These are phyloP conservation scores for Zeuzera pyrina DNA, from an alignment of 2,888 invertebrate species.

Conservation along the genomic window DNA sequence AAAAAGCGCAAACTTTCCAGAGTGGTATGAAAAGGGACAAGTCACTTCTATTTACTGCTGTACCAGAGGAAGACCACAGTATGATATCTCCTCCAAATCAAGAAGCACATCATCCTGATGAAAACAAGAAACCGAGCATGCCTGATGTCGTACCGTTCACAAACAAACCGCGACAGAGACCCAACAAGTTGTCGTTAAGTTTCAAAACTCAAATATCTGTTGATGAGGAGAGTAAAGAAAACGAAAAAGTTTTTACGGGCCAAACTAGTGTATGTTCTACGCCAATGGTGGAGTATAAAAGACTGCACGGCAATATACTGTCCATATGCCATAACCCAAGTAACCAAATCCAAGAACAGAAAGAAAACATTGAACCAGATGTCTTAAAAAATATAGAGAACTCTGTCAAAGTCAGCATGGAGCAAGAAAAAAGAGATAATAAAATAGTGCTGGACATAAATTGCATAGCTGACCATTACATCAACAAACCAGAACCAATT, in stretches of 20 bases:
- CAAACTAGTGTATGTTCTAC: slow-evolving; percentile 86
- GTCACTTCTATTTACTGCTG: slow-evolving; percentile 86
- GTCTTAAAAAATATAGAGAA: slow-evolving; percentile 53
- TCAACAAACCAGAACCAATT: slow-evolving; percentile 61
- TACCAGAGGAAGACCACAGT: slow-evolving; percentile 82
- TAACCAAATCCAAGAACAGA: slow-evolving; percentile 59
- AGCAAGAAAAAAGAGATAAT: slow-evolving; percentile 48
- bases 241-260: slow-evolving; percentile 72
- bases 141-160: slow-evolving; percentile 68
- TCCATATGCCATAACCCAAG: slow-evolving; percentile 81
- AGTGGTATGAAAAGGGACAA: slow-evolving; percentile 82
- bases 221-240: slow-evolving; percentile 71
- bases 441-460: slow-evolving; percentile 51
- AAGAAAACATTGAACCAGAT: slow-evolving; percentile 32
- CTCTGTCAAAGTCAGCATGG: slow-evolving; percentile 36
- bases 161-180: slow-evolving; percentile 62
- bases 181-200: slow-evolving; percentile 72
- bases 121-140: slow-evolving; percentile 43
- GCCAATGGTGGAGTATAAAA: slow-evolving; percentile 83
- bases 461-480: slow-evolving; percentile 60
- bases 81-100: slow-evolving; percentile 61
- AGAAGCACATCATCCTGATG: slow-evolving; percentile 30
- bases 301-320: slow-evolving; percentile 80
- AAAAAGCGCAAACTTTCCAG: slow-evolving; percentile 63
- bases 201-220: slow-evolving; percentile 71